phyloP scores from a whole-genome alignment of 2,888 invertebrate genomes.

The Desoria tigrina region DNA sequence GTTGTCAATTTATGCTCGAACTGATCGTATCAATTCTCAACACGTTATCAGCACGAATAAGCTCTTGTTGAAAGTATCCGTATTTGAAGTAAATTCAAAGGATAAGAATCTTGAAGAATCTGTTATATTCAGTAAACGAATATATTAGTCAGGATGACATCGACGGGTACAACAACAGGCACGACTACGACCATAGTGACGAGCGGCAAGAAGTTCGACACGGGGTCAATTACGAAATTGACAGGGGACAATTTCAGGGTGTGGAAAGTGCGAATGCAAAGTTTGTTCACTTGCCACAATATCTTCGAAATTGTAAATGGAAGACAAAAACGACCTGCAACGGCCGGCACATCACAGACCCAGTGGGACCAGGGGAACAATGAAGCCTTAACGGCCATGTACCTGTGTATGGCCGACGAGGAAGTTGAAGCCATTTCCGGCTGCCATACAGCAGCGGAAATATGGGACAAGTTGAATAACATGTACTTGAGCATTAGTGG shows the following conservation, averaged over 20 bases:
- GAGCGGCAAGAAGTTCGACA: constrained; percentile 26
- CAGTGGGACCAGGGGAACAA: constrained; percentile 37
- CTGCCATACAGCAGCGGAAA: constrained; percentile 27
- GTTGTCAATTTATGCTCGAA: too few species aligned
- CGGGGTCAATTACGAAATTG: constrained; percentile 29
- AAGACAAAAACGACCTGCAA: constrained; percentile 11
- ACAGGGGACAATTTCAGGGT: constrained; percentile 32
- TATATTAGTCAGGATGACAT: neutral
- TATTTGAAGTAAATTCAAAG: constrained; percentile 2
- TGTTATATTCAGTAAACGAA: too few species aligned
- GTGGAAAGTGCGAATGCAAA: constrained; percentile 32
- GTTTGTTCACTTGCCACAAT: constrained; percentile 23
- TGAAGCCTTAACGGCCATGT: constrained; percentile 30
- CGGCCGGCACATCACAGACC: too few species aligned
- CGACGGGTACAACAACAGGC: neutral
- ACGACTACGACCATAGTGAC: constrained; percentile 20
- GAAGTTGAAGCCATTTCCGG: constrained; percentile 33
- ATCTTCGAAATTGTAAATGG: constrained; percentile 33
- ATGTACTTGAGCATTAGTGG: constrained; percentile 36
- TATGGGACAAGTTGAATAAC: constrained; percentile 33
- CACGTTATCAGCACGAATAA: constrained; percentile 13
- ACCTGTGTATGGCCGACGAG: constrained; percentile 29
- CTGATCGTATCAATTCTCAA: too few species aligned
- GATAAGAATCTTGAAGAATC: neutral
- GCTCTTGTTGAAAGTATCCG: neutral